Percentiles rank a stretch among this genome's conserved stretches.
Conservation (phyloP, 2,888 invertebrate genomes). For the Leptinotarsa peninsularis region DNA sequence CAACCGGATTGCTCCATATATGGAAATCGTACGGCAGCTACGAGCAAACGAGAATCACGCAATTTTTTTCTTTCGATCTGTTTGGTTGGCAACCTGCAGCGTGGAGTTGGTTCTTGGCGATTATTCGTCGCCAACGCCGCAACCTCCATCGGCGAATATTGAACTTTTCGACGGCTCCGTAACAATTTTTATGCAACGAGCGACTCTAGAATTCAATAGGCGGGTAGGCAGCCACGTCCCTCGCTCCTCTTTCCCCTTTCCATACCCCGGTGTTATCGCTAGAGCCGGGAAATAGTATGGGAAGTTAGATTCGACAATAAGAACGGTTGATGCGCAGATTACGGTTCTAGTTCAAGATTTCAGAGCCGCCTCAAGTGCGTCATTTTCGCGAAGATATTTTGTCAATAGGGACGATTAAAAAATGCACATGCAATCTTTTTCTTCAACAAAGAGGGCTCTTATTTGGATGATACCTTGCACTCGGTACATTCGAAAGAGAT, state of each 20-base stretch:
- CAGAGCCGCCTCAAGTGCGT: no score
- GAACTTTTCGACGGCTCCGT: conserved; percentile 13
- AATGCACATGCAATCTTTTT: no score
- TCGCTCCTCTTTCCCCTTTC: not conserved
- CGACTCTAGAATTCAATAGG: conserved; percentile 26
- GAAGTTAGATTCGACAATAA: conserved; percentile 5
- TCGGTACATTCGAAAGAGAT: no score
- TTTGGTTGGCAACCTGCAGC: conserved; percentile 30
- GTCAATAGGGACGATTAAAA: no score
- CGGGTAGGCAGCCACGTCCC: not conserved
- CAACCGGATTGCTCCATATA: conserved; percentile 34
- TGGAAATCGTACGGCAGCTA: conserved; percentile 29
- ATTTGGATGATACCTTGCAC: no score
- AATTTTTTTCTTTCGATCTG: conserved; percentile 29
- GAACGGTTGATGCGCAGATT: no score
- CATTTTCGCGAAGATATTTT: no score
- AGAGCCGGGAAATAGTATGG: conserved; percentile 9
- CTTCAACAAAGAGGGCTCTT: no score
- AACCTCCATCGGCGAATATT: conserved; percentile 15
- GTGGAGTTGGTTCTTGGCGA: conserved; percentile 21
- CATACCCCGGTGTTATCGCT: not conserved
- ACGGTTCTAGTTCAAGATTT: no score
- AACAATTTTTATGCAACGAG: conserved; percentile 25
- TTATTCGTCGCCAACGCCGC: conserved; percentile 16
- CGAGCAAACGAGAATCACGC: conserved; percentile 38